Percentiles rank a stretch among this genome's conserved stretches.
Evolutionary conservation across 2,797 vertebrate genomes (phyloP).

Genomic region (Rhinogobio ventralis): DNA sequence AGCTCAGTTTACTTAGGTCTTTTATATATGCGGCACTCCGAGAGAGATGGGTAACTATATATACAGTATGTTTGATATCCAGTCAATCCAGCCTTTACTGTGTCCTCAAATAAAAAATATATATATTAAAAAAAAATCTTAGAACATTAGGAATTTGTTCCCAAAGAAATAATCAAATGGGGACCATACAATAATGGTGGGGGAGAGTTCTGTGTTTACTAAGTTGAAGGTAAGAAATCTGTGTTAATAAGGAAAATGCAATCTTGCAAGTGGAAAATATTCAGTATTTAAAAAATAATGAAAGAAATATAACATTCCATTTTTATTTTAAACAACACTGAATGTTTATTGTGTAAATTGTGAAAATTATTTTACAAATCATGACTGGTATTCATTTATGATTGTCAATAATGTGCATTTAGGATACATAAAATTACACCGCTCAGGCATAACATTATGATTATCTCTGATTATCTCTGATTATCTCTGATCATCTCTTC

Average conservation of each 20-base stretch:
- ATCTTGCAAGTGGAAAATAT: constrained; percentile 9
- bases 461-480: too few relatives aligned
- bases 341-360: background rate
- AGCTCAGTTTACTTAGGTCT: constrained; percentile 48
- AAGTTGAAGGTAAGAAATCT: background rate
- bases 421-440: background rate
- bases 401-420: background rate
- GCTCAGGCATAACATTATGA: too few relatives aligned
- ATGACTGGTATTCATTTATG: background rate
- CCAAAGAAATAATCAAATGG: background rate
- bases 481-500: too few relatives aligned
- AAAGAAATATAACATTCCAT: background rate
- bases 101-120: background rate
- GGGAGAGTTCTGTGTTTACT: background rate
- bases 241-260: constrained; percentile 1
- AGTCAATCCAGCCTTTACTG: constrained; percentile 44
- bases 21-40: constrained; percentile 68
- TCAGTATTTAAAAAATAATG: background rate
- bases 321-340: background rate
- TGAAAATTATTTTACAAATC: background rate
- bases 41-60: background rate
- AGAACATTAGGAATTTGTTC: background rate
- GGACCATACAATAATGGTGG: background rate
- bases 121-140: too few relatives aligned
- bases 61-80: constrained; percentile 39